phyloP scores from a whole-genome alignment of 1,140 invertebrate genomes.

The Diorhabda carinulata region DNA sequence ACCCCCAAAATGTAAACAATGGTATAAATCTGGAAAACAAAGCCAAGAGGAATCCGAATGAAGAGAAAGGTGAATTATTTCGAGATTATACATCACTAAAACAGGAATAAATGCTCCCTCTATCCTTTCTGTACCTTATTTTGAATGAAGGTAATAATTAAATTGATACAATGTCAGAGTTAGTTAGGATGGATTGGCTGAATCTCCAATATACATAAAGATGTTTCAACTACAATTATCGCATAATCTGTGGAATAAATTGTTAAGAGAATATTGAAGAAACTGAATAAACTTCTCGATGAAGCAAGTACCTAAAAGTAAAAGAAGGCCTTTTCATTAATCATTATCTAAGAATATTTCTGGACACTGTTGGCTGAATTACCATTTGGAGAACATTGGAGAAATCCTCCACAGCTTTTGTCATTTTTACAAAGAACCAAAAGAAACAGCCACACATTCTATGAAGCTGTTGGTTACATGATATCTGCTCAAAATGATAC shows the following conservation, averaged over 20 bases:
- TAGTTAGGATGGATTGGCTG: no score
- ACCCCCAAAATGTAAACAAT: constrained; percentile 47
- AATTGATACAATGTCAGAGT: constrained; percentile 12
- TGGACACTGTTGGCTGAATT: no score
- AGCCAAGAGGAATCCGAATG: constrained; percentile 43
- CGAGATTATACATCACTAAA: constrained; percentile 44
- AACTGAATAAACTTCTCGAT: no score
- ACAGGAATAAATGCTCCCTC: constrained; percentile 18
- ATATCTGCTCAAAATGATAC: constrained; percentile 92
- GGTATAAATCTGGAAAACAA: constrained; percentile 48
- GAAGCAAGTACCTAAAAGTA: no score
- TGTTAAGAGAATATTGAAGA: no score
- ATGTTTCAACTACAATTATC: no score
- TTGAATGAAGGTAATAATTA: constrained; percentile 38
- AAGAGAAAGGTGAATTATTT: constrained; percentile 43
- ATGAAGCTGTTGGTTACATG: constrained; percentile 99
- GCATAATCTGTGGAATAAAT: no score
- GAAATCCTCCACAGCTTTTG: no score
- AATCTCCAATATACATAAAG: no score
- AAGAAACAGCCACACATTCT: constrained; percentile 98
- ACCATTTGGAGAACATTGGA: no score
- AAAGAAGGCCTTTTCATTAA: no score
- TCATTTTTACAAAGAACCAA: constrained; percentile 92
- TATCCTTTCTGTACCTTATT: constrained; percentile 32
- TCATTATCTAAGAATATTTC: no score